These are phyloP conservation scores for Trinectes maculatus DNA, from an alignment of 2,113 vertebrate species.

Conservation along the genomic window DNA sequence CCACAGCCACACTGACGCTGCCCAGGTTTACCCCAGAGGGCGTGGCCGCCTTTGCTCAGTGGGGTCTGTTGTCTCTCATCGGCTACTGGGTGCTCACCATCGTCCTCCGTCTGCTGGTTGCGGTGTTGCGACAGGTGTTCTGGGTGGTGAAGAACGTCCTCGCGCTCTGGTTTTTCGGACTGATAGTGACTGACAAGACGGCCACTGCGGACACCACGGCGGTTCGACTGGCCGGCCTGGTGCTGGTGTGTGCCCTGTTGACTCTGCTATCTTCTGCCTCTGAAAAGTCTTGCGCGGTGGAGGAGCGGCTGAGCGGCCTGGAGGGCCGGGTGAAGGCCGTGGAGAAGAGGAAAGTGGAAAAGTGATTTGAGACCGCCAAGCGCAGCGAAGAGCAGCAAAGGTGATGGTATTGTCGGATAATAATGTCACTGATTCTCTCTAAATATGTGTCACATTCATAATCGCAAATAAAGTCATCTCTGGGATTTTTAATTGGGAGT, in stretches of 20 bases:
- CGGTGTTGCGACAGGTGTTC: constrained; percentile 70
- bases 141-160: constrained; percentile 77
- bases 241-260: constrained; percentile 69
- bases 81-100: constrained; percentile 79
- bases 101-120: constrained; percentile 68
- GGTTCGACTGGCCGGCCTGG: constrained; percentile 71
- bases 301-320: constrained; percentile 68
- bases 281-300: constrained; percentile 56
- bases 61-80: constrained; percentile 78
- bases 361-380: constrained; percentile 24
- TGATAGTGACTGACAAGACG: constrained; percentile 74
- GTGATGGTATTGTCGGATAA: constrained; percentile 34
- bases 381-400: constrained; percentile 23
- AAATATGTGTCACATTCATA: constrained; percentile 41
- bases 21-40: constrained; percentile 82
- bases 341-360: constrained; percentile 69
- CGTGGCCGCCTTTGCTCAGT: constrained; percentile 76
- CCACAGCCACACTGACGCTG: constrained; percentile 65
- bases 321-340: constrained; percentile 74
- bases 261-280: constrained; percentile 59
- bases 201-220: constrained; percentile 65
- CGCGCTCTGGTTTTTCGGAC: constrained; percentile 75
- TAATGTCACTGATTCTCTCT: constrained; percentile 40
- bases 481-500: constrained; percentile 65
- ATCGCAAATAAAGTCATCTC: constrained; percentile 66